Evolutionary conservation across 2,113 vertebrate genomes (phyloP).

Genomic region (Limnothrissa miodon): DNA sequence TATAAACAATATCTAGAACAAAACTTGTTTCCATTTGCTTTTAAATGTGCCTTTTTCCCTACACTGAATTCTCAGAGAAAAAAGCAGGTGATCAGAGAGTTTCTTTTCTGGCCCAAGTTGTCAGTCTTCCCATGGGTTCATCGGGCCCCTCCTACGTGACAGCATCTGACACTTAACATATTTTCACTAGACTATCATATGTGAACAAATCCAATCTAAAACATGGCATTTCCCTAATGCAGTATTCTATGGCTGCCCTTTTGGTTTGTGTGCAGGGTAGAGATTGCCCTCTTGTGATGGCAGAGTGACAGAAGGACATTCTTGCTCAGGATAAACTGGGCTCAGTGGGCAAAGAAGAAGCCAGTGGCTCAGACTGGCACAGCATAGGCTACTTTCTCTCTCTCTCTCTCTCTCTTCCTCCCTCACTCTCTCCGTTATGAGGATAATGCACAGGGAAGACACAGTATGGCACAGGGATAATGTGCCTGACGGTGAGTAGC

Average conservation of each 20-base stretch:
- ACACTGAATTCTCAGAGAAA: neutral
- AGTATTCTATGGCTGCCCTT: neutral
- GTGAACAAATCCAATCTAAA: neutral
- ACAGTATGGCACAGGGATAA: conserved; percentile 4
- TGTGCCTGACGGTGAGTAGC: neutral
- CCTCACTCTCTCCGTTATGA: neutral
- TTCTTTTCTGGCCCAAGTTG: neutral
- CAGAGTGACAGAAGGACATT: neutral
- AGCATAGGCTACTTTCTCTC: neutral
- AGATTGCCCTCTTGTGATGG: conserved; percentile 18
- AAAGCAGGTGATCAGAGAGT: neutral
- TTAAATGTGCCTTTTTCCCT: neutral
- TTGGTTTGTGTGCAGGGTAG: neutral
- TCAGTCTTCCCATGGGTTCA: neutral
- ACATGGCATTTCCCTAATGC: neutral
- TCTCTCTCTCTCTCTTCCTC: no score
- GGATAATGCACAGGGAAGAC: conserved; percentile 1
- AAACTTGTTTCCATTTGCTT: neutral
- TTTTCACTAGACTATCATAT: neutral
- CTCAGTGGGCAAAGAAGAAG: neutral
- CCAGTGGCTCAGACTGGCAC: neutral
- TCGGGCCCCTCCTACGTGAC: neutral
- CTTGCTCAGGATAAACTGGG: neutral
- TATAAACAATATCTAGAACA: neutral
- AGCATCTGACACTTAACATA: neutral